phyloP scores from a whole-genome alignment of 2,797 vertebrate species.

The Trachurus trachurus region DNA sequence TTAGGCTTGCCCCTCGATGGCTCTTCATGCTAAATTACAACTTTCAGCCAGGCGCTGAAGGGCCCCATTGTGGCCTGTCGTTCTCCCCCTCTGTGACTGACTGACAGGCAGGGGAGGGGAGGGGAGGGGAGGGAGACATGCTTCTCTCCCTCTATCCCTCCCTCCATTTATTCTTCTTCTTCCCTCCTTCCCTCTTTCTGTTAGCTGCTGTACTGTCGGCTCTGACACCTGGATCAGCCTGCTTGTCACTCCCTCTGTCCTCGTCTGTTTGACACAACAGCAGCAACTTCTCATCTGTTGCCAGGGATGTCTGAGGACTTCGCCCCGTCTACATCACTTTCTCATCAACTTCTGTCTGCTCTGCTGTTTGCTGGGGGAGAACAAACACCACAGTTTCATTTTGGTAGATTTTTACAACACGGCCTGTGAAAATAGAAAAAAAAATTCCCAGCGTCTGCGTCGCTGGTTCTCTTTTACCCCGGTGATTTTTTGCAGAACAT shows the following conservation, averaged over 20 bases:
- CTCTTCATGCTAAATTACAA: conserved; percentile 87
- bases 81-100: conserved; percentile 85
- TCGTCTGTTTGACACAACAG: conserved; percentile 51
- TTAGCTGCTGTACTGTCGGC: conserved; percentile 63
- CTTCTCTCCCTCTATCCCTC: conserved; percentile 62
- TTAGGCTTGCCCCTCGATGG: conserved; percentile 83
- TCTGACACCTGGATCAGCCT: conserved; percentile 76
- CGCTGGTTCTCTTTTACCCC: neutral
- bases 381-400: conserved; percentile 24
- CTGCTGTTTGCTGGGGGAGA: neutral
- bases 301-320: conserved; percentile 44
- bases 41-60: conserved; percentile 85
- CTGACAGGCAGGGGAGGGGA: conserved; percentile 79
- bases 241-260: conserved; percentile 53
- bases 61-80: conserved; percentile 87
- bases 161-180: conserved; percentile 48
- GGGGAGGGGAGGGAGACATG: conserved; percentile 31
- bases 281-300: conserved; percentile 58
- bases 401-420: conserved; percentile 29
- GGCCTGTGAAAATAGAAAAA: neutral
- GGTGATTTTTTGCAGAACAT: conserved; percentile 7
- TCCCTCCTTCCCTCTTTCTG: conserved; percentile 55
- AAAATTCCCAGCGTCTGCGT: neutral
- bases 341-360: conserved; percentile 39
- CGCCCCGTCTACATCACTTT: conserved; percentile 30